A percentile compares a stretch with the other conserved stretches of the same genome.
Evolutionary conservation across 2,113 vertebrate species (phyloP).

Genomic region (Coturnix japonica): DNA sequence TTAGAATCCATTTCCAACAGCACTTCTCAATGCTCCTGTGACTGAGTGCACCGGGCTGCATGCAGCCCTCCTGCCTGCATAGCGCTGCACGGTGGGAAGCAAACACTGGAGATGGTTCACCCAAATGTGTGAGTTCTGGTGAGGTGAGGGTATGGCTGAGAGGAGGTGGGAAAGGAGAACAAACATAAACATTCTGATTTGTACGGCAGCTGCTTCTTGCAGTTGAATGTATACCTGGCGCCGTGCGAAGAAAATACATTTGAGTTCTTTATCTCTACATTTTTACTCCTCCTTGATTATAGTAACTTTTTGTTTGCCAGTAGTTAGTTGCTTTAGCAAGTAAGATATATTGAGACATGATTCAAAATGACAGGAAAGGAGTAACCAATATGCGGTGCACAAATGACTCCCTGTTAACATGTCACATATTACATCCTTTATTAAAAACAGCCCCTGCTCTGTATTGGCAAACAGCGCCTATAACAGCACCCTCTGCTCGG

Average conservation of each 20-base stretch:
- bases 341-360: conserved; percentile 47
- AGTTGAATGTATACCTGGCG: neutral
- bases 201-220: fast-evolving
- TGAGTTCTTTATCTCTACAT: neutral
- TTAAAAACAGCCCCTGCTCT: conserved; percentile 51
- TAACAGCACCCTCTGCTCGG: neutral
- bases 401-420: conserved; percentile 72
- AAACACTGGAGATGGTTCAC: neutral
- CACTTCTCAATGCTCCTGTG: neutral
- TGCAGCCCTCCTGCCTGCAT: neutral
- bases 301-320: conserved; percentile 13
- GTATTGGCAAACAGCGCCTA: neutral
- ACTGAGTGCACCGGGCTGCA: neutral
- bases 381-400: conserved; percentile 43
- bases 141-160: neutral
- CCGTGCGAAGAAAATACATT: neutral
- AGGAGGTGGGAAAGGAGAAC: neutral
- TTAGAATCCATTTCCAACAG: neutral
- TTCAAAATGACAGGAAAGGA: conserved; percentile 59
- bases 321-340: conserved; percentile 1
- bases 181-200: neutral
- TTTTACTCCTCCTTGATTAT: neutral
- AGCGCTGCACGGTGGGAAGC: neutral
- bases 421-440: conserved; percentile 65
- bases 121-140: neutral